phyloP scores from a whole-genome alignment of 2,113 vertebrate genomes.

The Thermophis baileyi region DNA sequence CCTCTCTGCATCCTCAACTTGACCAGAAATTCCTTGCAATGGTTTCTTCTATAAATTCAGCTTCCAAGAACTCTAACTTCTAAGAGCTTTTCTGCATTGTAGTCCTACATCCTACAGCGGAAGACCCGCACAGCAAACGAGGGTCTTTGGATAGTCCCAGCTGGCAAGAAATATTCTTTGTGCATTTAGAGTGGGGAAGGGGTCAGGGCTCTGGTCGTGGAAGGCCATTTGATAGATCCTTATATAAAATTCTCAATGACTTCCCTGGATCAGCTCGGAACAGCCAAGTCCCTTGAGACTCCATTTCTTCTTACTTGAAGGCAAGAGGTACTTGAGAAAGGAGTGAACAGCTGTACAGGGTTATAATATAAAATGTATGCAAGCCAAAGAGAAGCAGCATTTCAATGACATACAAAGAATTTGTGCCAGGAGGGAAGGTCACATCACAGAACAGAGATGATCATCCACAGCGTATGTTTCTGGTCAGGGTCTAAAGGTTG shows the following conservation, averaged over 20 bases:
- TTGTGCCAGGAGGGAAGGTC: background rate
- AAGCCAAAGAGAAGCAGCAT: background rate
- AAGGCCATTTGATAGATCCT: background rate
- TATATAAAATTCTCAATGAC: background rate
- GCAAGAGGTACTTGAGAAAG: background rate
- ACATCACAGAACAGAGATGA: background rate
- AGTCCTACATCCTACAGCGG: background rate
- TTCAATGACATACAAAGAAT: background rate
- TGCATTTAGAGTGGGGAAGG: background rate
- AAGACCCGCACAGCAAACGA: background rate
- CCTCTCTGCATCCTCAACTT: background rate
- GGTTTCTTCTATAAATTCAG: background rate
- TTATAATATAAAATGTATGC: background rate
- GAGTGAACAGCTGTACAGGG: background rate
- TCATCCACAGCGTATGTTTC: background rate
- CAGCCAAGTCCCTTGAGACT: background rate
- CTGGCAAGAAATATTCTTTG: background rate
- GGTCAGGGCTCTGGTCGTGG: background rate
- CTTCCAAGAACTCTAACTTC: background rate
- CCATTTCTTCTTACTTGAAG: background rate
- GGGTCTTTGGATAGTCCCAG: background rate
- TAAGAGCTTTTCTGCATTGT: background rate
- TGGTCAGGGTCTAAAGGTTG: background rate
- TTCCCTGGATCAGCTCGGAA: background rate
- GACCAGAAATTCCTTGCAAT: background rate